Evolutionary conservation across 2,888 invertebrate genomes (phyloP).

Genomic region (Tortricodes alternella): DNA sequence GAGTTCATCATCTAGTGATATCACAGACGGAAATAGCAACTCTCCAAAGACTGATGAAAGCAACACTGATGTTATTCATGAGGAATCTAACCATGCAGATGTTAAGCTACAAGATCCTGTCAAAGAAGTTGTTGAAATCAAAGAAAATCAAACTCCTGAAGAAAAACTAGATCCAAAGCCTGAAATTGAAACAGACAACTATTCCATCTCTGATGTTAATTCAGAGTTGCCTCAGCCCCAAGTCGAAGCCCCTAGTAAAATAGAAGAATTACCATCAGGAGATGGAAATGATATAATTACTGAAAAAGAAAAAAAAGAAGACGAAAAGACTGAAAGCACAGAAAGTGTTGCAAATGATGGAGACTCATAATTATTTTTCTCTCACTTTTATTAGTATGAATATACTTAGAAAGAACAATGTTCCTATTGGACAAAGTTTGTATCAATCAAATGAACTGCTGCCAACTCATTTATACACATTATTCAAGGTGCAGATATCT

Average conservation of each 20-base stretch:
- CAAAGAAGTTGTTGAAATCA: conserved; percentile 36
- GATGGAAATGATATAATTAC: conserved; percentile 26
- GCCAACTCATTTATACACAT: no score
- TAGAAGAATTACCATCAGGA: conserved; percentile 33
- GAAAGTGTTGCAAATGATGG: conserved; percentile 34
- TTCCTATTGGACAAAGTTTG: no score
- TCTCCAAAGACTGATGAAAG: conserved; percentile 67
- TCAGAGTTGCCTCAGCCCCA: conserved; percentile 60
- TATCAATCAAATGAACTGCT: no score
- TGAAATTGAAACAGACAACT: conserved; percentile 61
- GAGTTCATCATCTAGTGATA: conserved; percentile 75
- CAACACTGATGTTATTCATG: conserved; percentile 50
- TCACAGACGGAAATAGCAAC: conserved; percentile 72
- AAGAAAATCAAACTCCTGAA: conserved; percentile 38
- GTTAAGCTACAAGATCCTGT: conserved; percentile 41
- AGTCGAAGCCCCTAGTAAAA: conserved; percentile 37
- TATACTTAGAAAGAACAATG: no score
- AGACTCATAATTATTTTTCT: conserved; percentile 18
- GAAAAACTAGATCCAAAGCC: conserved; percentile 39
- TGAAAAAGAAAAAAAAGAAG: conserved; percentile 37
- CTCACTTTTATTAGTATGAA: conserved; percentile 30
- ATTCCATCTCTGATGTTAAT: conserved; percentile 72
- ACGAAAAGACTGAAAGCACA: conserved; percentile 38
- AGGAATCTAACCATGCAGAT: conserved; percentile 55
- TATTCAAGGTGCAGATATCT: no score